A percentile compares a stretch with the other conserved stretches of the same genome.
Evolutionary conservation across 1,140 invertebrate genomes (phyloP).

Genomic region (Laodelphax striatellus): DNA sequence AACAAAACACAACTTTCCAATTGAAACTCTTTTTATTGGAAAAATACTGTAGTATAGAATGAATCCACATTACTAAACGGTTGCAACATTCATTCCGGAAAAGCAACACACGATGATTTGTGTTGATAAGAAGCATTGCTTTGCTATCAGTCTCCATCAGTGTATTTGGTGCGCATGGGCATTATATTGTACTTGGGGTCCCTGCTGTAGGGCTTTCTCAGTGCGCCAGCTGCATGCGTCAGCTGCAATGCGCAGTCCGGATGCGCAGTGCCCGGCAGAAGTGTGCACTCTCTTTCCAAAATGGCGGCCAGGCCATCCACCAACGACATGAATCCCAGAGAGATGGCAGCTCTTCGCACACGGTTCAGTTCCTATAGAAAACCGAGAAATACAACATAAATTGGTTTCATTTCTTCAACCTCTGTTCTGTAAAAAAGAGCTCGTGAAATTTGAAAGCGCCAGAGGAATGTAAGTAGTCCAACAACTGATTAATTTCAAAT

Average conservation of each 20-base stretch:
- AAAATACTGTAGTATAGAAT: too few species aligned
- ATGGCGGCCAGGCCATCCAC: constrained; percentile 64
- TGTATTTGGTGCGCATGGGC: constrained; percentile 33
- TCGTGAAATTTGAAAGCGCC: too few species aligned
- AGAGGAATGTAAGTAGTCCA: too few species aligned
- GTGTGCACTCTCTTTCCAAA: constrained; percentile 78
- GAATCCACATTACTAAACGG: too few species aligned
- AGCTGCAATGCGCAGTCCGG: constrained; percentile 83
- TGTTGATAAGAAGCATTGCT: too few species aligned
- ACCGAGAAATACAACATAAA: neutral
- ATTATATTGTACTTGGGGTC: constrained; percentile 51
- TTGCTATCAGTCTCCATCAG: neutral
- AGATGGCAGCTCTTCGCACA: constrained; percentile 74
- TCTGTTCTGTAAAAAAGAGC: too few species aligned
- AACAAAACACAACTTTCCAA: too few species aligned
- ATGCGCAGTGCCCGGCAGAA: constrained; percentile 63
- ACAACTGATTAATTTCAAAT: too few species aligned
- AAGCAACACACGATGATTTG: too few species aligned
- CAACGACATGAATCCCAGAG: constrained; percentile 75
- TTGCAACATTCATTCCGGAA: too few species aligned
- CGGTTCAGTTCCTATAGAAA: constrained; percentile 72
- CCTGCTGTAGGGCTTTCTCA: constrained; percentile 47
- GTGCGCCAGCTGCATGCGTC: constrained; percentile 67
- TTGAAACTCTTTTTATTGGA: too few species aligned
- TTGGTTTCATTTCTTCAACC: too few species aligned